Percentiles rank a stretch among this genome's conserved stretches.
These are phyloP conservation scores for Typhlomys cinereus DNA, from an alignment of 2,113 vertebrate genomes.

Conservation along the genomic window DNA sequence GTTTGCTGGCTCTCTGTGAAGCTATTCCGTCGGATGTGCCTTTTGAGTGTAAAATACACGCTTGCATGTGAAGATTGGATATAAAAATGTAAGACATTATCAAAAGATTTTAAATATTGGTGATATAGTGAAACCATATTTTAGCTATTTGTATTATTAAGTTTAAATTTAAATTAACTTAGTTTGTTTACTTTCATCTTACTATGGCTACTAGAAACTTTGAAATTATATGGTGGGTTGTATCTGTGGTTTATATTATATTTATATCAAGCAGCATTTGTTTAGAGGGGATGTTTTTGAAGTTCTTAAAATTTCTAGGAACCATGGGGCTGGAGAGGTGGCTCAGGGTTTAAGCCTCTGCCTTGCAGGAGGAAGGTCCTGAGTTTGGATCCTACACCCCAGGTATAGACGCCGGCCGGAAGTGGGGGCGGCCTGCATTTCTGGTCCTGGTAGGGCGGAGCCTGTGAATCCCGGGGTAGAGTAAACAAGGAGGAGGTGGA, in stretches of 20 bases:
- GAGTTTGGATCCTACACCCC: no score
- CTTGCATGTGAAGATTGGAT: not conserved
- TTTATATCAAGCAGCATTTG: not conserved
- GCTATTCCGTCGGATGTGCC: not conserved
- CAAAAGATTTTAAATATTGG: not conserved
- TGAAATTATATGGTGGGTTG: not conserved
- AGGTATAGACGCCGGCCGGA: no score
- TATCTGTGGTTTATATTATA: not conserved
- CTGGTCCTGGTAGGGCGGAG: no score
- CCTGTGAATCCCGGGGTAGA: no score
- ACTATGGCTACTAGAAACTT: conserved; percentile 3
- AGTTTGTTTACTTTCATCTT: not conserved
- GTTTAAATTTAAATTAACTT: conserved; percentile 16
- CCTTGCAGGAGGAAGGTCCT: no score
- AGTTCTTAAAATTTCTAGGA: conserved; percentile 14
- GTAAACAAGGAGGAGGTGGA: no score
- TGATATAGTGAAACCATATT: conserved; percentile 12
- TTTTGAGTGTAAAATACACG: not conserved
- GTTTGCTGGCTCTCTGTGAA: not conserved
- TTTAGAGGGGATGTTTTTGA: not conserved
- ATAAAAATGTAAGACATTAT: conserved; percentile 1
- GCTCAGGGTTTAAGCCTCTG: no score
- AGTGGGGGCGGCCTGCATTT: no score
- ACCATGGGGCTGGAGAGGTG: no score
- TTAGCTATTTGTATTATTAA: not conserved